Base-by-base conservation (phyloP, 2,888 invertebrate genomes). In the Drosophila paracracens region DNA sequence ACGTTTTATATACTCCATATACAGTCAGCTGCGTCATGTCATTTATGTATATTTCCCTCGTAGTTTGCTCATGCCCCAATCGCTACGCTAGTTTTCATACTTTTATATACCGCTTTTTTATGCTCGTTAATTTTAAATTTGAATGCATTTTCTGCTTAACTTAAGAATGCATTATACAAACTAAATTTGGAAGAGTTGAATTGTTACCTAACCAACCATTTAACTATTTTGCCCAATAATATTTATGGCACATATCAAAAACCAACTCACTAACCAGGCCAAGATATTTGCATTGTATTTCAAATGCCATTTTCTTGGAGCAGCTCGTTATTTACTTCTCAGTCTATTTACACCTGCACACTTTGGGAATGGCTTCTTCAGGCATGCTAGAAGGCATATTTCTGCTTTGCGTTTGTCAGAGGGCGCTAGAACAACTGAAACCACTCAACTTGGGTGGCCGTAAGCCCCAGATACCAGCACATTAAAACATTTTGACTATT, bases 261-360 rank as follows among this genome's bases (percentile, higher is more conserved):
- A 16, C 0, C 3, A 52, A 52, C 52, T 21, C 25, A 18, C 25
- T 16, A 18, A 36, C 11, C 36, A 21, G 21, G 38, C 27, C 29
- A n/a, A 60, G 52, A 54, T 16, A 27, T 18, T 18, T 10, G 36
- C 67, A 27, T 7, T 46, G 71, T 46, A 33, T 29, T 48, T 36
- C 6, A 27, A 56, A 5, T 60, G 31, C 1, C 21, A 33, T 40
- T 51, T 50, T 11, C 25, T 27, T 5, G 21, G n/a, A 27, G 8
- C 1, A 16, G 6, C 46, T 46, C 25, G 13, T 50, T 51, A 33
- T 52, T 62, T 31, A 35, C 27, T 18, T 35, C 5, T 65, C 29
- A 52, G 33, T 76, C 83, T 59, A 48, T 68, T 54, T 65, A 43
- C 65, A 81, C 66, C 78, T 81, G 70, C 70, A 69, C 62, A 27